These are phyloP conservation scores for Anomalospiza imberbis DNA, from an alignment of 2,797 vertebrate species.

Conservation along the genomic window DNA sequence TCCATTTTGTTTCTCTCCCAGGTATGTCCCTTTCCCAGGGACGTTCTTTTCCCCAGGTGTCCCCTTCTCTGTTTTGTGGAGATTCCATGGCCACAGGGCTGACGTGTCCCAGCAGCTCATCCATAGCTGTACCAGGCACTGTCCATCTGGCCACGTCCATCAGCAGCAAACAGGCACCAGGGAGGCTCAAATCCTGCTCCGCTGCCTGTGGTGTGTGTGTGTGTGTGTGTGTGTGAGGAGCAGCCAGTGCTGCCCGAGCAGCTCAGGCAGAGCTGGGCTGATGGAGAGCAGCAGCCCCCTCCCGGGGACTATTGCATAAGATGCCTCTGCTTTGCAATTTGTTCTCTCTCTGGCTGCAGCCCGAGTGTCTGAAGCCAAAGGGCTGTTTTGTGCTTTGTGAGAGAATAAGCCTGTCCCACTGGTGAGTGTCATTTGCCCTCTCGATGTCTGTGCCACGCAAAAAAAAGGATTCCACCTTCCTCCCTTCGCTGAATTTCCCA, in stretches of 20 bases:
- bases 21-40: background rate
- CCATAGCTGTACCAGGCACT: rapidly evolving
- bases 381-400: background rate
- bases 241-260: background rate
- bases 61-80: rapidly evolving
- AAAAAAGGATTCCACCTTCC: background rate
- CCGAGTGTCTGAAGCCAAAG: background rate
- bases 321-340: background rate
- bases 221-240: background rate
- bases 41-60: background rate
- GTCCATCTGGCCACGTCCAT: background rate
- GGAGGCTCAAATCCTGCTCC: rapidly evolving
- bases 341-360: background rate
- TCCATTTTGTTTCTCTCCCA: background rate
- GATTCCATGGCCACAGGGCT: background rate
- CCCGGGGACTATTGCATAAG: background rate
- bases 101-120: background rate
- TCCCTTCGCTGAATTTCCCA: background rate
- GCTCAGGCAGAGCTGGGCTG: background rate
- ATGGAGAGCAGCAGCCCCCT: background rate
- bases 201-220: no score
- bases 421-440: background rate
- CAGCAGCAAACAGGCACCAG: background rate
- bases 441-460: rapidly evolving
- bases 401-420: background rate